Conservation (phyloP, 2,797 vertebrate species). For the Falco cherrug region DNA sequence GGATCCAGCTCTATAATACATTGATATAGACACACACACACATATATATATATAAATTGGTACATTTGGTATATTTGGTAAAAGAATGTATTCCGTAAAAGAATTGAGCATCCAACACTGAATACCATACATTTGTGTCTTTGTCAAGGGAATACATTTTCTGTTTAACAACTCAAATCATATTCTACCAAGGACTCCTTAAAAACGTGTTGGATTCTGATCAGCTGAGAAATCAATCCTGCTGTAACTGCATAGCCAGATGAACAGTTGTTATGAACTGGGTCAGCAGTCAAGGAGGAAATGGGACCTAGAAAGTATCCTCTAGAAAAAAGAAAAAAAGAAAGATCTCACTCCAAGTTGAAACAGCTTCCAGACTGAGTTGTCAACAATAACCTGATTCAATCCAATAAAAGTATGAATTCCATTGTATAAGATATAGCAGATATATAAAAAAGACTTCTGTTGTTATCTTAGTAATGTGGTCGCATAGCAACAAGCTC, state of each 20-base stretch:
- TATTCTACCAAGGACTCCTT: neutral
- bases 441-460: slow-evolving; percentile 46
- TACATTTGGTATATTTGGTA: neutral
- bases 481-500: slow-evolving; percentile 73
- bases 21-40: neutral
- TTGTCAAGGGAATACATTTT: neutral
- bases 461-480: slow-evolving; percentile 56
- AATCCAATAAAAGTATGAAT: slow-evolving; percentile 27
- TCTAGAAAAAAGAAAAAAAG: neutral
- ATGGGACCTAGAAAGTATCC: neutral
- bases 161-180: neutral
- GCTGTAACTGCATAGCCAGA: slow-evolving; percentile 20
- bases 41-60: neutral
- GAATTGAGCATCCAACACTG: neutral
- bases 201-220: neutral
- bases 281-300: slow-evolving; percentile 33
- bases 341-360: neutral
- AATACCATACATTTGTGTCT: neutral
- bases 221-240: slow-evolving; percentile 26
- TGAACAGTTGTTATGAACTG: slow-evolving; percentile 25
- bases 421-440: neutral
- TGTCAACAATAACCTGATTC: neutral
- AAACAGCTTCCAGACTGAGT: slow-evolving; percentile 16
- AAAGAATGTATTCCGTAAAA: neutral
- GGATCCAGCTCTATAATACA: neutral